Base-by-base conservation (phyloP, 2,113 vertebrate genomes). In the Catharus bicknelli region DNA sequence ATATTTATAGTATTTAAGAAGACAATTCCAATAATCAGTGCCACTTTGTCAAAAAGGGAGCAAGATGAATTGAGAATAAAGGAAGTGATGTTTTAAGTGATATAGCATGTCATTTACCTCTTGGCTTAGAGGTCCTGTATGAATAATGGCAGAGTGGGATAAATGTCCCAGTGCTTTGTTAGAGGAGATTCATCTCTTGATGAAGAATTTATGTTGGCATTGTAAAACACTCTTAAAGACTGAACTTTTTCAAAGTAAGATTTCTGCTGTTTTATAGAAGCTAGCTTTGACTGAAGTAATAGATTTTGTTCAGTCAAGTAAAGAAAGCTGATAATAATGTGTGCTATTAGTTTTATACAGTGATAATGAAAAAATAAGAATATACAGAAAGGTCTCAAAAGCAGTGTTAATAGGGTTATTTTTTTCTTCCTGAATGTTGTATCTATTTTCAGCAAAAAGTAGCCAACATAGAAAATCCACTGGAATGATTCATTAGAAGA, bases 1-100 rank as follows among this genome's bases (percentile, higher is more conserved):
- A 89, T 96, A 94, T 88, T 83, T 94, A 70, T 53, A 62, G 43
- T 93, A 96, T 95, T 96, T 96, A 95, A 96, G 83, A 73, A 94
- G 89, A 91, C 47, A 78, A 81, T 95, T 97, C 94, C 83, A 93
- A 86, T 93, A 96, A 94, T 84, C 54, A 63, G 92, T 88, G 73
- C 51, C 73, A 90, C 84, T 93, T 86, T 91, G 61, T 87, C 80
- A 92, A 77, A 95, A 72, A 59, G 40, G 32, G 42, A 32, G 21
- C 86, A 88, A 94, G 69, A 83, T 69, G 40, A 94, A 57, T 85
- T 94, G 72, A 83, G 74, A 94, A 93, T 86, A 95, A 93, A 95
- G 86, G 83, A 96, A 55, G 74, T 88, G 78, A 86, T 96, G 83
- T 94, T 97, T 96, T 32, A 61, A 54, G 40, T 77, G 12, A 91